Percentiles rank a stretch among this genome's conserved stretches.
Evolutionary conservation across 2,797 vertebrate genomes (phyloP).

Genomic region (Fundulus diaphanus): DNA sequence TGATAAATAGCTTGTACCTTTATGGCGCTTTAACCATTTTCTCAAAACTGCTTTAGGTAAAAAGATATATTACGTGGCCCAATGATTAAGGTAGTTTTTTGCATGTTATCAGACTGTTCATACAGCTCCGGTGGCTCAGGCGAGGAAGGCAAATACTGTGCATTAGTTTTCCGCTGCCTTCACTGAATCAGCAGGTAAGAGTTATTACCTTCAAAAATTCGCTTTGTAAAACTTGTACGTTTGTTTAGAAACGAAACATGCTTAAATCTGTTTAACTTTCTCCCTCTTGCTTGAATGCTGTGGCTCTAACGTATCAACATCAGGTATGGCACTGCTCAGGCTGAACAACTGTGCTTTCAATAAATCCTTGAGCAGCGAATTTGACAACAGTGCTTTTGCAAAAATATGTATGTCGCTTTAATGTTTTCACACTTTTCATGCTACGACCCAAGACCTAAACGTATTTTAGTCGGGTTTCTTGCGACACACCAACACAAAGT

Average conservation of each 20-base stretch:
- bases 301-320: background rate
- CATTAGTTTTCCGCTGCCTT: background rate
- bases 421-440: background rate
- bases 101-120: conserved; percentile 51
- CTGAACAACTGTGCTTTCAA: background rate
- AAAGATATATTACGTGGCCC: background rate
- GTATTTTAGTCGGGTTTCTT: too few species aligned
- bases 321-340: background rate
- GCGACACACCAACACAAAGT: background rate
- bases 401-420: background rate
- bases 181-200: conserved; percentile 49
- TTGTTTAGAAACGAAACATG: background rate
- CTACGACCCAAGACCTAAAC: background rate
- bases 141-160: background rate
- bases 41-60: background rate
- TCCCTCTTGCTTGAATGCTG: background rate
- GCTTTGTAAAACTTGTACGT: background rate
- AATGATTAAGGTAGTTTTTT: conserved; percentile 28
- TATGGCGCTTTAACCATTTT: too few species aligned
- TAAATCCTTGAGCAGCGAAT: too few species aligned
- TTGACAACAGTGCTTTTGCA: background rate
- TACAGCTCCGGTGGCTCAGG: background rate
- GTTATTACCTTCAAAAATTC: background rate
- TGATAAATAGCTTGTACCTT: too few species aligned
- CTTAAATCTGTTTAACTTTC: background rate